Base-by-base conservation (phyloP, 2,888 invertebrate genomes). In the Peribatodes rhomboidaria region DNA sequence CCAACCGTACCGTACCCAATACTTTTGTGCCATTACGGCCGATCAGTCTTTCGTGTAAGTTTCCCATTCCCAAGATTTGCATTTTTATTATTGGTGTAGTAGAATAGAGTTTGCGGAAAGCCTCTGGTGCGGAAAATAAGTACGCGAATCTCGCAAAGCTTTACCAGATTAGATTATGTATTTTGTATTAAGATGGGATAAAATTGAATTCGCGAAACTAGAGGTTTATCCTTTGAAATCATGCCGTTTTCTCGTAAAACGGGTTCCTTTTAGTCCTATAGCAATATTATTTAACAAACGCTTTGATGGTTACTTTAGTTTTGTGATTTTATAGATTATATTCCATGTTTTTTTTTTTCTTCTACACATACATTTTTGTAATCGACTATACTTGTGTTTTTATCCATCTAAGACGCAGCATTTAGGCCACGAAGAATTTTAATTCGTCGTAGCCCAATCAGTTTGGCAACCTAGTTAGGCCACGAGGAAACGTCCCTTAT, bases 11-110 rank as follows among this genome's bases (percentile, higher is more conserved):
- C 81, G 75, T 78, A 76, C 71, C 75, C 79, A 74, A 84, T 80
- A 82, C 80, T 80, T 78, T 79, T 75, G 74, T 74, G 61, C 75
- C 74, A 79, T 80, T 84, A 73, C 67, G 72, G 72, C 72, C 70
- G 75, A 80, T 80, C 70, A 74, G 74, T 77, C 68, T 73, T 73
- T 70, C 68, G 63, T 73, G 73, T 76, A 72, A 74, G 59, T 66
- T 70, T 73, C 73, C 68, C 58, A 71, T 73, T 72, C 63, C 69
- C 72, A 61, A 59, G 57, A 74, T 76, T 73, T 74, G 71, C 72
- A 79, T 74, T 71, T 78, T 72, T 74, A 67, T 69, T 70, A 65
- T 67, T 70, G 59, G 56, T 61, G 56, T 65, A 65, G 65, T 61
- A 61, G 59, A 55, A 65, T 65, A 65, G 52, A 60, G 60, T 65